Percentiles rank a stretch among this genome's conserved stretches.
phyloP scores from a whole-genome alignment of 2,888 invertebrate genomes.

The Ellobium chinense region DNA sequence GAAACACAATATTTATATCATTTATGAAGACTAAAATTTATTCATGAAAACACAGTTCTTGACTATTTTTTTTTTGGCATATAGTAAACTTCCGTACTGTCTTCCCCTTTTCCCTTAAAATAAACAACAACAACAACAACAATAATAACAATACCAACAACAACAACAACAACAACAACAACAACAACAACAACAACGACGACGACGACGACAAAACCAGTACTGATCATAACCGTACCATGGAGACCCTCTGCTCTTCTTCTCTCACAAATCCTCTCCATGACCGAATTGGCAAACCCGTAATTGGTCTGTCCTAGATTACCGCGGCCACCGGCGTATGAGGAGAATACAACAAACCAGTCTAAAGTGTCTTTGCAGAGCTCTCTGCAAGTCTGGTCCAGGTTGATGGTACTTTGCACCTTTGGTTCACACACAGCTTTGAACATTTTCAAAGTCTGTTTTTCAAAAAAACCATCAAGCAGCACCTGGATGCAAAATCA shows the following conservation, averaged over 20 bases:
- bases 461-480: constrained; percentile 91
- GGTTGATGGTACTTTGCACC: constrained; percentile 88
- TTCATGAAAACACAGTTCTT: too few species aligned
- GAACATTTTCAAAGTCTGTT: constrained; percentile 90
- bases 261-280: constrained; percentile 96
- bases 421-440: constrained; percentile 90
- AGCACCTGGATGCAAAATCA: constrained; percentile 85
- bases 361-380: constrained; percentile 87
- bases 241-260: constrained; percentile 91
- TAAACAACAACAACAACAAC: too few species aligned
- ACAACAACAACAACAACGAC: too few species aligned
- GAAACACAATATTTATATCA: too few species aligned
- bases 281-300: constrained; percentile 96
- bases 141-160: too few species aligned
- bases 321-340: constrained; percentile 97
- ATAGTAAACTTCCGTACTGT: too few species aligned
- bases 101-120: too few species aligned
- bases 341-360: constrained; percentile 97
- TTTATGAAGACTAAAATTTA: too few species aligned
- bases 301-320: constrained; percentile 98
- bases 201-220: too few species aligned
- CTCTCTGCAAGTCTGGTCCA: constrained; percentile 89
- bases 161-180: too few species aligned
- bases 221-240: too few species aligned
- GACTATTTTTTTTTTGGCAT: too few species aligned